Evolutionary conservation across 1,140 invertebrate genomes (phyloP).

Genomic region (Conus betulinus): DNA sequence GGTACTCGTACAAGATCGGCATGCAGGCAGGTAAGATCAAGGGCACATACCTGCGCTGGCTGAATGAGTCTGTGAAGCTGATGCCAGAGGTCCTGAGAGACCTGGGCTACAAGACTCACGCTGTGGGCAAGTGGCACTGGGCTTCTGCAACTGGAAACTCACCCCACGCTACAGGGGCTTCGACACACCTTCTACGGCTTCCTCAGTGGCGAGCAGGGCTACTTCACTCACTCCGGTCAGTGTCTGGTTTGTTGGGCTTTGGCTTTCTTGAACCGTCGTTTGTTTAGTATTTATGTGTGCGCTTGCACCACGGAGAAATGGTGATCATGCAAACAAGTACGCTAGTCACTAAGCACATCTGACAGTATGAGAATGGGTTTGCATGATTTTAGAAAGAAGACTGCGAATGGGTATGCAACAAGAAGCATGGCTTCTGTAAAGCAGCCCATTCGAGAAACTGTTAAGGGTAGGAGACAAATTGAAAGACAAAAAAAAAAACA

Average conservation of each 20-base stretch:
- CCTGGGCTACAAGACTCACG: neutral
- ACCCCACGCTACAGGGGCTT: constrained; percentile 77
- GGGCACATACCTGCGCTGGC: constrained; percentile 14
- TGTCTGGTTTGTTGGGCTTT: neutral
- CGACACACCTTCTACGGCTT: constrained; percentile 78
- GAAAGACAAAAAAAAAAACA: no score
- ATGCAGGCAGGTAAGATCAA: constrained; percentile 16
- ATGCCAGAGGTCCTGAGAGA: neutral
- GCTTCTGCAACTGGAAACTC: constrained; percentile 76
- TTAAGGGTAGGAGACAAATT: no score
- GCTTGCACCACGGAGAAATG: no score
- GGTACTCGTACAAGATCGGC: constrained; percentile 4
- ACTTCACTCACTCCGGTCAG: constrained; percentile 63
- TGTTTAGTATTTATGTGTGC: no score
- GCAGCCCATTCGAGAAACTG: no score
- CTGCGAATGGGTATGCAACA: no score
- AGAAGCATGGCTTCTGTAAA: no score
- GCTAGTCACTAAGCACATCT: no score
- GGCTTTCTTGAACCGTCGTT: neutral
- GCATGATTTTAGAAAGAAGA: no score
- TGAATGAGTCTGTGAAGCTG: neutral
- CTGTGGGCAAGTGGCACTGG: constrained; percentile 82
- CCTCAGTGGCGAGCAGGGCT: constrained; percentile 73
- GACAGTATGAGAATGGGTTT: no score
- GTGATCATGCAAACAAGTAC: no score